Percentiles rank a stretch among this genome's conserved stretches.
Conservation (phyloP, 2,113 vertebrate genomes). For the Vulpes ferrilata region DNA sequence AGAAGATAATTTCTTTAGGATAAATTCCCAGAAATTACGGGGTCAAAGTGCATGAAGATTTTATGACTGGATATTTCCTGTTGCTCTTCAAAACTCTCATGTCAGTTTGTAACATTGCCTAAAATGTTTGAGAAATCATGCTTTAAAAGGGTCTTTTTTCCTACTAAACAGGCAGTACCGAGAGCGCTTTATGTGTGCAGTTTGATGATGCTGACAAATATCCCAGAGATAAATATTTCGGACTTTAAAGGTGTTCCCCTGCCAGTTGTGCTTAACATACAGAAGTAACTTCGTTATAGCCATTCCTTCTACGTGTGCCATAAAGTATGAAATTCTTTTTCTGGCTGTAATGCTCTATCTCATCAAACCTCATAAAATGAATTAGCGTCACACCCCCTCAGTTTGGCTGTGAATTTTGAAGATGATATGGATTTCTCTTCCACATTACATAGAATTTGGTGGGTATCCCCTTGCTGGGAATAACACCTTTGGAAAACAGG, state of each 20-base stretch:
- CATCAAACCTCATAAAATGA: constrained; percentile 77
- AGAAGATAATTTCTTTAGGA: constrained; percentile 20
- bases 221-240: constrained; percentile 66
- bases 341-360: constrained; percentile 79
- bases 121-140: background rate
- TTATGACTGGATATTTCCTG: constrained; percentile 29
- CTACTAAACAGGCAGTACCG: background rate
- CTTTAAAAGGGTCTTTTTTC: background rate
- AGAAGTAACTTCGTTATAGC: constrained; percentile 81
- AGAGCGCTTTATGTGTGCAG: background rate
- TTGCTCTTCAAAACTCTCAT: background rate
- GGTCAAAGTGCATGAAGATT: background rate
- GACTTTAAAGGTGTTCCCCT: constrained; percentile 74
- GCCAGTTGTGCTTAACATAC: constrained; percentile 76
- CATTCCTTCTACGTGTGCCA: constrained; percentile 77
- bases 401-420: constrained; percentile 59
- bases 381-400: constrained; percentile 55
- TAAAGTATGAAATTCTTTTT: constrained; percentile 77
- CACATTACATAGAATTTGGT: background rate
- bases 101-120: background rate
- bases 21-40: constrained; percentile 14
- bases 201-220: constrained; percentile 55
- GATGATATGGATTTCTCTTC: constrained; percentile 10
- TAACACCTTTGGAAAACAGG: constrained; percentile 65
- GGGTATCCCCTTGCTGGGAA: constrained; percentile 50